phyloP scores from a whole-genome alignment of 2,113 vertebrate genomes.

The Tamias sibiricus region DNA sequence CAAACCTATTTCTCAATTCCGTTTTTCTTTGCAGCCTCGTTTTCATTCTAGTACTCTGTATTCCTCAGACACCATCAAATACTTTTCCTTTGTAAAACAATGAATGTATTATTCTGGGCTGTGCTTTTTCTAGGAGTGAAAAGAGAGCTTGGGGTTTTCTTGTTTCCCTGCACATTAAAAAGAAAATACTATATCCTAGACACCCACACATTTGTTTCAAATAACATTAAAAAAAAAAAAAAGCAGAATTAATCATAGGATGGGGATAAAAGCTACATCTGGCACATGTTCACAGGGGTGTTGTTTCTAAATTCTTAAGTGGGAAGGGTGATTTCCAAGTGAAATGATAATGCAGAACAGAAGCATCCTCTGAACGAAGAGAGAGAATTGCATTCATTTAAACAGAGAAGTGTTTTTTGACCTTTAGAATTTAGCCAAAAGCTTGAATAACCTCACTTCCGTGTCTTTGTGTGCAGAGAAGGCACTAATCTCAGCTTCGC shows the following conservation, averaged over 20 bases:
- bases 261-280: constrained; percentile 36
- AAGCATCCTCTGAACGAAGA: background rate
- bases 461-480: constrained; percentile 39
- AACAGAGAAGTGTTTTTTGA: constrained; percentile 61
- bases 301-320: constrained; percentile 29
- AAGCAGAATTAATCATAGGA: constrained; percentile 64
- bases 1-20: constrained; percentile 85
- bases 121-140: constrained; percentile 64
- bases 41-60: constrained; percentile 82
- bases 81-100: constrained; percentile 84
- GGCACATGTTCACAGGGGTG: background rate
- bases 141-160: constrained; percentile 65
- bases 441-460: constrained; percentile 54
- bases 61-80: constrained; percentile 83
- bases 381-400: constrained; percentile 57
- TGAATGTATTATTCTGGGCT: constrained; percentile 84
- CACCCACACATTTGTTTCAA: constrained; percentile 29
- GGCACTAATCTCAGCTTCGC: constrained; percentile 54
- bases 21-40: constrained; percentile 82
- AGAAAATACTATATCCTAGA: constrained; percentile 60
- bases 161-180: constrained; percentile 57
- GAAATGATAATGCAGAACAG: constrained; percentile 23
- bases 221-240: background rate
- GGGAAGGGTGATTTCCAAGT: constrained; percentile 34
- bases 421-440: constrained; percentile 79